Base-by-base conservation (phyloP, 1,140 invertebrate genomes). In the Doryteuthis pealeii region DNA sequence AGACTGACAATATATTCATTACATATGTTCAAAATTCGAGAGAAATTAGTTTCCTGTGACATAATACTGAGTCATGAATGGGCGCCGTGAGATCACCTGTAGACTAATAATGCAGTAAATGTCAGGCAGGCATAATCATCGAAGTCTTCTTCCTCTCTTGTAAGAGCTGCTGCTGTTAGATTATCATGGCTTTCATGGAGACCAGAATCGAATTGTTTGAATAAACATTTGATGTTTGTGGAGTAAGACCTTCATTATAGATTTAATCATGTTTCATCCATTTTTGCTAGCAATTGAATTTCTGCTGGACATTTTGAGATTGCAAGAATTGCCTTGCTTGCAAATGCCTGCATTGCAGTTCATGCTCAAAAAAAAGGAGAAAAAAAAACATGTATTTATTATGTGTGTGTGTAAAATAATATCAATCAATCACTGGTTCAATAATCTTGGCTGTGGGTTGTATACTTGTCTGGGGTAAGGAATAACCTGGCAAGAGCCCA, bases 271-370 rank as follows among this genome's bases (percentile, higher is more conserved):
- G 45, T n/a, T 40, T 72, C 78, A 14, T 80, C 78, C 31, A 80
- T 81, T n/a, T 77, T 77, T 26, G n/a, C n/a, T n/a, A n/a, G 76
- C 77, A 14, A 77, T 74, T 30, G 77, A 74, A 15, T n/a, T 77
- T 74, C 58, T 66, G 77, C 22, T 71, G 76, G 5, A 69, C 75
- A 69, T 62, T 74, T 6, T 67, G 66, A 0, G 49, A 73, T 15
- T 68, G 79, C 26, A 31, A 68, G 33, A 75, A 73, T 14, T 77
- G 80, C 6, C 81, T 74, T 31, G 82, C 79, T 35, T 83, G 80
- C 70, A 86, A n/a, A 45, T 8, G 86, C 82, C 72, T 89, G 87
- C 28, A 89, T 77, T 40, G 89, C 89, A 12, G 78, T 76, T 92
- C 91, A 54, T 90, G 88, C 80, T 90, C 90, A 12, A 30, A 32